These are phyloP conservation scores for Platanista minor DNA, from an alignment of 2,113 vertebrate species.

Conservation along the genomic window DNA sequence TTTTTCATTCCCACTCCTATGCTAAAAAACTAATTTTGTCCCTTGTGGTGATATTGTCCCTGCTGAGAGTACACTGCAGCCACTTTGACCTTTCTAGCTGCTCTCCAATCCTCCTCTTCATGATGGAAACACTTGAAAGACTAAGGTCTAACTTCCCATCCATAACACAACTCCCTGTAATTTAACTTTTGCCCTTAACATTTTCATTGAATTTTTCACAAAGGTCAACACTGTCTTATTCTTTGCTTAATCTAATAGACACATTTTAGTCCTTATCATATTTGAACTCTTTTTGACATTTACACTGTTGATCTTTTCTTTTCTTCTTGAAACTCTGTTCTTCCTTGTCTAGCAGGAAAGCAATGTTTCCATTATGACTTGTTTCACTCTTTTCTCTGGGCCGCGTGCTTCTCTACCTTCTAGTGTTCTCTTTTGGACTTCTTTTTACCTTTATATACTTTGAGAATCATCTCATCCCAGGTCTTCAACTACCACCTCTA, in stretches of 20 bases:
- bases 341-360: not conserved
- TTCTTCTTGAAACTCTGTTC: not conserved
- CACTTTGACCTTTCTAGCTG: not conserved
- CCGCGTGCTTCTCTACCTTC: not conserved
- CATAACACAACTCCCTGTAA: not conserved
- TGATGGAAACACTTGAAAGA: not conserved
- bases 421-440: not conserved
- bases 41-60: not conserved
- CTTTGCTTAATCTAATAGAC: not conserved
- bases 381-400: not conserved
- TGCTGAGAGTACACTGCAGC: not conserved
- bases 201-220: not conserved
- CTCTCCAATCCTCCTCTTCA: not conserved
- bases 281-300: constrained; percentile 3
- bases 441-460: not conserved
- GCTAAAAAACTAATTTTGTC: not conserved
- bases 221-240: constrained; percentile 14
- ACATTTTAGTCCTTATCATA: not conserved
- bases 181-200: not conserved
- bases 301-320: not conserved
- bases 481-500: not conserved
- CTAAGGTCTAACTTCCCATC: not conserved
- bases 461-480: not conserved
- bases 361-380: not conserved
- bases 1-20: not conserved